Evolutionary conservation across 2,113 vertebrate genomes (phyloP).

Genomic region (Abramis brama): DNA sequence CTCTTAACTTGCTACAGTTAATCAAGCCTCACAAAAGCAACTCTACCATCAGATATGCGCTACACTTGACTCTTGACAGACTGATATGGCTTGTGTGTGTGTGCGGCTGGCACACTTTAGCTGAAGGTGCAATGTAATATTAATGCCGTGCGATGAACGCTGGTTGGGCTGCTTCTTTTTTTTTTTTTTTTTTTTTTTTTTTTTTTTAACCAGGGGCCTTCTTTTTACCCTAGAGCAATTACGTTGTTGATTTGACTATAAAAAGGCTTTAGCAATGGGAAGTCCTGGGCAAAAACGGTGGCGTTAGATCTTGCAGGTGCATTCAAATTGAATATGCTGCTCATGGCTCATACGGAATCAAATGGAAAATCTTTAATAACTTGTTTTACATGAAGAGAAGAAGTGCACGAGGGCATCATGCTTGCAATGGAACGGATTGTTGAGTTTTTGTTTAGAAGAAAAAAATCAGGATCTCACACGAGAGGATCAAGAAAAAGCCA

Average conservation of each 20-base stretch:
- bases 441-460: constrained; percentile 50
- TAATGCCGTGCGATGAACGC: constrained; percentile 37
- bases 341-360: neutral
- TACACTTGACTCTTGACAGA: constrained; percentile 56
- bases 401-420: constrained; percentile 15
- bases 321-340: neutral
- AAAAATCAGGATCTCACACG: constrained; percentile 40
- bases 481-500: constrained; percentile 58
- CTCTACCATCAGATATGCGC: constrained; percentile 52
- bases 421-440: constrained; percentile 45
- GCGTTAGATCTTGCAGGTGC: neutral
- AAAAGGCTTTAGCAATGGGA: constrained; percentile 5
- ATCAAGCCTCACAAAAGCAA: constrained; percentile 36
- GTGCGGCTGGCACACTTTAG: constrained; percentile 45
- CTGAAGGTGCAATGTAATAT: constrained; percentile 57
- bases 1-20: constrained; percentile 37
- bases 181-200: neutral
- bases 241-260: constrained; percentile 28
- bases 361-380: constrained; percentile 8
- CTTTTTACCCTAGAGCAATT: constrained; percentile 14
- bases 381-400: constrained; percentile 8
- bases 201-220: constrained; percentile 16
- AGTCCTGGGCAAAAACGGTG: neutral
- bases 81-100: constrained; percentile 54
- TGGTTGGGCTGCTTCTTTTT: constrained; percentile 7